Evolutionary conservation across 2,888 invertebrate genomes (phyloP).

Genomic region (Drosophila putrida): DNA sequence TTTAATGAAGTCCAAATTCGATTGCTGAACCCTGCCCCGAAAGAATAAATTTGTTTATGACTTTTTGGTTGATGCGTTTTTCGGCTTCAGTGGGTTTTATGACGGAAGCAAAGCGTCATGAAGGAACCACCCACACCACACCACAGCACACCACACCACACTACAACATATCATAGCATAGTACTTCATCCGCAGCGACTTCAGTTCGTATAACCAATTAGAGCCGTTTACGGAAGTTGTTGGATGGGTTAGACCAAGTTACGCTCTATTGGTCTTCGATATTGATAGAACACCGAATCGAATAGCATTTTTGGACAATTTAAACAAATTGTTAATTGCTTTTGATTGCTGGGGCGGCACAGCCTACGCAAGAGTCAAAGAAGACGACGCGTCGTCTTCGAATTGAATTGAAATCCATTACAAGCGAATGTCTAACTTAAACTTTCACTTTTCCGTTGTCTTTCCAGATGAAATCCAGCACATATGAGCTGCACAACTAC

Average conservation of each 20-base stretch:
- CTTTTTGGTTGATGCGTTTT: slow-evolving; percentile 71
- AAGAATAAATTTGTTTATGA: slow-evolving; percentile 58
- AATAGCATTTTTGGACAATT: slow-evolving; percentile 45
- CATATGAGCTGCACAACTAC: slow-evolving; percentile 77
- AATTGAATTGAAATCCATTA: slow-evolving; percentile 18
- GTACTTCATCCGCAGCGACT: slow-evolving; percentile 48
- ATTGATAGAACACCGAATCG: slow-evolving; percentile 25
- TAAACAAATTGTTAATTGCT: slow-evolving; percentile 76
- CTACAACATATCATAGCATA: slow-evolving; percentile 19
- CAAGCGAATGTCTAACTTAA: slow-evolving; percentile 28
- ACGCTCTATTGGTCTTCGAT: slow-evolving; percentile 57
- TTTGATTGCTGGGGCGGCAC: slow-evolving; percentile 57
- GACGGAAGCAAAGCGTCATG: slow-evolving; percentile 51
- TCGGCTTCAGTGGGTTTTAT: slow-evolving; percentile 75
- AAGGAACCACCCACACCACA: slow-evolving; percentile 59
- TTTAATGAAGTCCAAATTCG: slow-evolving; percentile 44
- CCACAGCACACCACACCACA: slow-evolving; percentile 20
- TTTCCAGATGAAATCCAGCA: slow-evolving; percentile 74
- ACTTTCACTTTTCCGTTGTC: slow-evolving; percentile 43
- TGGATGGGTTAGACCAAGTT: slow-evolving; percentile 58
- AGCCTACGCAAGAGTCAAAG: slow-evolving; percentile 39
- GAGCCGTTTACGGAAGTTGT: slow-evolving; percentile 70
- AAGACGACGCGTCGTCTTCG: slow-evolving; percentile 2
- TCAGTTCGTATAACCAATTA: slow-evolving; percentile 58
- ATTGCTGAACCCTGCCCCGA: slow-evolving; percentile 42